Evolutionary conservation across 1,140 invertebrate species (phyloP).

Genomic region (Teleogryllus occipitalis): DNA sequence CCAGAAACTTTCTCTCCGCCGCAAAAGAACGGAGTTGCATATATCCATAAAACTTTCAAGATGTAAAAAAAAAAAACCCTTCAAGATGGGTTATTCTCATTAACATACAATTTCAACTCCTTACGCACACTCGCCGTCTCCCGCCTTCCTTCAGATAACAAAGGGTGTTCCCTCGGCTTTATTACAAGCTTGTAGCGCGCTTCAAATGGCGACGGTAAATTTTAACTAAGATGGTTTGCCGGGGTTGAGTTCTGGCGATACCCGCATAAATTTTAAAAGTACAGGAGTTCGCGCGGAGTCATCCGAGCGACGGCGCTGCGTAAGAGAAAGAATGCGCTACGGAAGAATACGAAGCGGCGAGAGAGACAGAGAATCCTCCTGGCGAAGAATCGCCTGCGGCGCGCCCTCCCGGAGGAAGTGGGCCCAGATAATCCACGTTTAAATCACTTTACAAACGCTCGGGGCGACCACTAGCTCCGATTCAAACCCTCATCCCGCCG

Average conservation of each 20-base stretch:
- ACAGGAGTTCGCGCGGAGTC: not conserved
- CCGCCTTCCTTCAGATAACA: not conserved
- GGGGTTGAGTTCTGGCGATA: not conserved
- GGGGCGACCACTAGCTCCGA: not conserved
- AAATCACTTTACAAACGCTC: not conserved
- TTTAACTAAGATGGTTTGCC: not conserved
- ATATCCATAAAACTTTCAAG: not conserved
- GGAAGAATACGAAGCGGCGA: not conserved
- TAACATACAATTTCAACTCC: constrained; percentile 5
- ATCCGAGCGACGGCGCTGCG: not conserved
- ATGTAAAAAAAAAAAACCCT: not conserved
- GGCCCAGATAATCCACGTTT: not conserved
- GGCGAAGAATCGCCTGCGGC: no score
- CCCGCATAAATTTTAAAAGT: constrained; percentile 1
- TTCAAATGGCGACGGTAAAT: not conserved
- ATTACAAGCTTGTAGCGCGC: constrained; percentile 3
- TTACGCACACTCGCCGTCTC: not conserved
- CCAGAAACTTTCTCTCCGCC: not conserved
- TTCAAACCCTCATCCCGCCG: not conserved
- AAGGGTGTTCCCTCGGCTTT: not conserved
- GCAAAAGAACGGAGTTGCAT: not conserved
- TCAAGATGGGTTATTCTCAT: not conserved
- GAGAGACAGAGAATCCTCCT: not conserved
- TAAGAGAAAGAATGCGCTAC: not conserved
- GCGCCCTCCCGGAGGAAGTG: not conserved